Evolutionary conservation across 92 coral and sea anemone species (phyloP), one percentile per base, ranked within the genome.

Genomic region (Actinernus sp.): DNA sequence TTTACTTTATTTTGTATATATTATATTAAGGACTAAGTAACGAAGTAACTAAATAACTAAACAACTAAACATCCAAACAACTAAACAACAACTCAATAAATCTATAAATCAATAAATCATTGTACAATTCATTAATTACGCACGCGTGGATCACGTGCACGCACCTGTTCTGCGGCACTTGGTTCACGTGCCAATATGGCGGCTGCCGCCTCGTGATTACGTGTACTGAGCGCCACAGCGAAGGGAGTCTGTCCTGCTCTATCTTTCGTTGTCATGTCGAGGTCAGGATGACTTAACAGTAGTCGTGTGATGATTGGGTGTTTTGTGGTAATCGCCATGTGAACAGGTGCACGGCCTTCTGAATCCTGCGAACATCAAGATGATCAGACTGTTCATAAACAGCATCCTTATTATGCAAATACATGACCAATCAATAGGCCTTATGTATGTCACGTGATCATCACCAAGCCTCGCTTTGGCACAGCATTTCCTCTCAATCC

Each of bases 221-320:
- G 90, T 74, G 89, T 89, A 30, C 61, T 73, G 65, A 94, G 77
- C 12, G 98, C 97, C 55, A 92, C 97, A 14, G 98, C 98, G 56
- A 94, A 94, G 36, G 96, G 94, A 21, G 98, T 91, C 54, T 94
- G 93, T 22, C 98, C 98, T 43, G 84, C 78, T 55, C 98, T 92
- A 84, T 94, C 98, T 51, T 75, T 86, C 21, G 85, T 43, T 50
- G 83, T 92, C 87, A 94, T 76, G 63, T 87, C 86, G 20, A 94
- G 81, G 26, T 94, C 98, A 24, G 98, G 98, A 44, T 94, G 98
- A 58, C 97, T 83, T 26, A 94, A 84, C 12, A 94, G 68, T 10
- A 94, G 88, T 53, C 79, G 87, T 59, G 83, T 94, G 14, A 92
- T 89, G 31, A 94, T 94, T 4, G 97, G 93, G 56, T 94, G 97